Percentiles rank a stretch among this genome's conserved stretches.
Evolutionary conservation across 2,888 invertebrate genomes (phyloP).

Genomic region (Orgyia antiqua): DNA sequence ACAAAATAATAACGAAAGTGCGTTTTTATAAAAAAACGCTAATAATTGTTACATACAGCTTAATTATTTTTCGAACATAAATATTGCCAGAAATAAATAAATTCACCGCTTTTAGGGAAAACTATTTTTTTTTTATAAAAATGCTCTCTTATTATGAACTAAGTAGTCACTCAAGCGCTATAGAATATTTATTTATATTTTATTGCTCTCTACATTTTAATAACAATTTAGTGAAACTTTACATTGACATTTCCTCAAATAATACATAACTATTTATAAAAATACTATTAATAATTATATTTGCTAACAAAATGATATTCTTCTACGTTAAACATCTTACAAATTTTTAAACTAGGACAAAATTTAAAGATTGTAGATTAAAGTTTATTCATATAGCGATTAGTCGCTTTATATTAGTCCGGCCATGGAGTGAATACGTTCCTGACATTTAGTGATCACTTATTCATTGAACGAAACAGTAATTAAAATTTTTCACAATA

Average conservation of each 20-base stretch:
- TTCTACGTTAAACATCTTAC: constrained; percentile 72
- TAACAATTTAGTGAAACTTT: constrained; percentile 52
- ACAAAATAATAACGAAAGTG: constrained; percentile 36
- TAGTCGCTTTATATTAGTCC: too few relatives aligned
- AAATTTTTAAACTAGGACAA: constrained; percentile 57
- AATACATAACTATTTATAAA: constrained; percentile 53
- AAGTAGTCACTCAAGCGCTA: constrained; percentile 52
- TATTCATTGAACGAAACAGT: too few relatives aligned
- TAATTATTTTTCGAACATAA: constrained; percentile 42
- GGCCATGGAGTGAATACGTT: too few relatives aligned
- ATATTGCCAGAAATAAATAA: constrained; percentile 36
- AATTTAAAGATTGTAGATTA: constrained; percentile 57
- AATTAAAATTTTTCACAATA: too few relatives aligned
- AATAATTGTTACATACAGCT: constrained; percentile 29
- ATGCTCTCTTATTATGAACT: constrained; percentile 36
- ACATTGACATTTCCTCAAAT: constrained; percentile 48
- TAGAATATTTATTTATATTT: constrained; percentile 56
- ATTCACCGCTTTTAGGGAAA: constrained; percentile 31
- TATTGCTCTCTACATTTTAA: constrained; percentile 57
- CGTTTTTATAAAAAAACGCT: constrained; percentile 52
- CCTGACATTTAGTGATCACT: too few relatives aligned
- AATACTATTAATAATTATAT: constrained; percentile 51
- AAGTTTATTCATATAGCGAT: constrained; percentile 43
- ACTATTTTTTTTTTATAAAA: constrained; percentile 43
- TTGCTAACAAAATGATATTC: constrained; percentile 70